phyloP scores from a whole-genome alignment of 2,888 invertebrate genomes.

The Oegoconia quadripuncta region DNA sequence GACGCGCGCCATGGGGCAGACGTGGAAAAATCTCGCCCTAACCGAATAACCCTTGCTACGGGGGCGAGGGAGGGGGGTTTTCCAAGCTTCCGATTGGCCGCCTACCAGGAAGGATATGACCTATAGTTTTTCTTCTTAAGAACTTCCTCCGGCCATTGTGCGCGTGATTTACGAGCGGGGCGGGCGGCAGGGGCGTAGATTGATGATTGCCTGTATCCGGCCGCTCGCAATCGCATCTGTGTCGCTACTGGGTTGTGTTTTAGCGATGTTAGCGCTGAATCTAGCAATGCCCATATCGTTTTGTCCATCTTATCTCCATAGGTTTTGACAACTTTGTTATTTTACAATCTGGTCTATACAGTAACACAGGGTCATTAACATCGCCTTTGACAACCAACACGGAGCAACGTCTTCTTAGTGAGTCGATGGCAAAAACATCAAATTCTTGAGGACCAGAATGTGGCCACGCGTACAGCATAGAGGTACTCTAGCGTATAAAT shows the following conservation, averaged over 20 bases:
- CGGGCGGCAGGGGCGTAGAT: slow-evolving; percentile 53
- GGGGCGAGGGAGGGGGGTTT: slow-evolving; percentile 31
- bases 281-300: too few species aligned
- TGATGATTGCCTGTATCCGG: slow-evolving; percentile 73
- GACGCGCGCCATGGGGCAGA: slow-evolving; percentile 30
- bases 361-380: too few species aligned
- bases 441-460: too few species aligned
- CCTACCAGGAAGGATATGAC: slow-evolving; percentile 77
- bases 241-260: slow-evolving; percentile 7
- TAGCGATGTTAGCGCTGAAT: background rate
- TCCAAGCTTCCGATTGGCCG: slow-evolving; percentile 71
- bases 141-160: slow-evolving; percentile 76
- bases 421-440: too few species aligned
- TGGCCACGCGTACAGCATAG: too few species aligned
- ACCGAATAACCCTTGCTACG: slow-evolving; percentile 56
- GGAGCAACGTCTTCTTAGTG: too few species aligned
- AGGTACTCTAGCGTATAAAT: too few species aligned
- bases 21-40: slow-evolving; percentile 56
- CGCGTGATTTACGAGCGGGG: slow-evolving; percentile 69
- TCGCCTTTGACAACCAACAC: too few species aligned
- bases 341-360: too few species aligned
- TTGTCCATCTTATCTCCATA: too few species aligned
- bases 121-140: slow-evolving; percentile 80
- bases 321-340: too few species aligned
- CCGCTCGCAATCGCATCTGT: slow-evolving; percentile 66